A percentile compares a stretch with the other conserved stretches of the same genome.
phyloP scores from a whole-genome alignment of 2,113 vertebrate species.

The Entosphenus tridentatus region DNA sequence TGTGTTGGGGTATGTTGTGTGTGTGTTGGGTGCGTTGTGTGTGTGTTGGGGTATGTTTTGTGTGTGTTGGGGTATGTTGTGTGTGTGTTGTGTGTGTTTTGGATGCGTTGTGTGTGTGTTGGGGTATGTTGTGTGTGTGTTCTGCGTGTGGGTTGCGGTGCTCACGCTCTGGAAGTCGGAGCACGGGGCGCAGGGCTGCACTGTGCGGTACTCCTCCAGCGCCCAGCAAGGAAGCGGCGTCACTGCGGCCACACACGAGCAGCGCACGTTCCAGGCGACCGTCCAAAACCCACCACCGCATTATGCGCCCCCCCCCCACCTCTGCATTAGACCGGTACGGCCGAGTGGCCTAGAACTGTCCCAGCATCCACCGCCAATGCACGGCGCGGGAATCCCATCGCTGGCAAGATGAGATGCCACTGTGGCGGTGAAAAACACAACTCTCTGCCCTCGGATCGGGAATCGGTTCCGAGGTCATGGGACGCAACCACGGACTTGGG shows the following conservation, averaged over 20 bases:
- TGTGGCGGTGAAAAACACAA: not conserved
- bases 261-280: rapidly evolving
- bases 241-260: constrained; percentile 10
- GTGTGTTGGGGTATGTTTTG: too few relatives aligned
- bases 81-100: too few relatives aligned
- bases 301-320: not conserved
- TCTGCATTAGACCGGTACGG: too few relatives aligned
- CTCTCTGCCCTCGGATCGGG: too few relatives aligned
- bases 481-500: too few relatives aligned
- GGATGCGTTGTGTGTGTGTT: not conserved
- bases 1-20: too few relatives aligned
- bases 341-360: too few relatives aligned
- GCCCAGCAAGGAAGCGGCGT: constrained; percentile 27
- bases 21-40: too few relatives aligned
- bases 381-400: not conserved
- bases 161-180: constrained; percentile 32
- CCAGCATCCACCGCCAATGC: not conserved
- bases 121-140: too few relatives aligned
- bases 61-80: too few relatives aligned
- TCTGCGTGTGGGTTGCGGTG: not conserved
- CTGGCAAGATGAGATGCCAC: not conserved
- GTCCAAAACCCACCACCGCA: not conserved
- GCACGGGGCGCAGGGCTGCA: constrained; percentile 27
- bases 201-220: constrained; percentile 36
- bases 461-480: too few relatives aligned